Evolutionary conservation across 2,888 invertebrate genomes (phyloP).

Genomic region (Tridacna gigas): DNA sequence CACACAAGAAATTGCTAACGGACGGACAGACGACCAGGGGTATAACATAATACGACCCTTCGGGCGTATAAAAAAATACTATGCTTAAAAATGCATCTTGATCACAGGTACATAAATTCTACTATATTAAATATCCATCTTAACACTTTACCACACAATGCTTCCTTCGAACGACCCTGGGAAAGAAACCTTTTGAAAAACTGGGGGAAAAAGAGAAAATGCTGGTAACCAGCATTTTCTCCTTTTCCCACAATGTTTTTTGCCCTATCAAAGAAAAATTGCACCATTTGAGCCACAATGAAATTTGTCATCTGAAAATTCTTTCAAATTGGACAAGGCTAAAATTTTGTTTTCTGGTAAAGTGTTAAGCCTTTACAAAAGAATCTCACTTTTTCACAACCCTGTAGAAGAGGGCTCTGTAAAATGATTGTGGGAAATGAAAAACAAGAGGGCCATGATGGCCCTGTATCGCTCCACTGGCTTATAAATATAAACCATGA

Average conservation of each 20-base stretch:
- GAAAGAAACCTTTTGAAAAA: neutral
- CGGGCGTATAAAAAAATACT: too few species aligned
- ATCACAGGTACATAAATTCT: too few species aligned
- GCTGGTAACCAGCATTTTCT: conserved; percentile 5
- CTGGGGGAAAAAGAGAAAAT: neutral
- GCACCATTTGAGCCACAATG: neutral
- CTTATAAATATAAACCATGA: too few species aligned
- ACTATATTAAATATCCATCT: too few species aligned
- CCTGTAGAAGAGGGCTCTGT: too few species aligned
- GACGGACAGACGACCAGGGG: too few species aligned
- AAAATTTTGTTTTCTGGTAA: neutral
- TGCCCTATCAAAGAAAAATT: neutral
- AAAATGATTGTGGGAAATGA: too few species aligned
- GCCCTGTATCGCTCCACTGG: too few species aligned
- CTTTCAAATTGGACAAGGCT: neutral
- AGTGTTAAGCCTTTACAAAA: neutral
- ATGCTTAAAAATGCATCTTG: too few species aligned
- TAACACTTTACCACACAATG: neutral
- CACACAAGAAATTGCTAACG: too few species aligned
- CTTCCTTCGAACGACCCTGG: neutral
- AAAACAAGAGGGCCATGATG: too few species aligned
- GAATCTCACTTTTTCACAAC: neutral
- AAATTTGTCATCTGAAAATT: neutral
- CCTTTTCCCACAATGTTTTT: conserved; percentile 1
- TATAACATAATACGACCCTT: too few species aligned